Base-by-base conservation (phyloP, 2,888 invertebrate species). In the Leptinotarsa peninsularis region DNA sequence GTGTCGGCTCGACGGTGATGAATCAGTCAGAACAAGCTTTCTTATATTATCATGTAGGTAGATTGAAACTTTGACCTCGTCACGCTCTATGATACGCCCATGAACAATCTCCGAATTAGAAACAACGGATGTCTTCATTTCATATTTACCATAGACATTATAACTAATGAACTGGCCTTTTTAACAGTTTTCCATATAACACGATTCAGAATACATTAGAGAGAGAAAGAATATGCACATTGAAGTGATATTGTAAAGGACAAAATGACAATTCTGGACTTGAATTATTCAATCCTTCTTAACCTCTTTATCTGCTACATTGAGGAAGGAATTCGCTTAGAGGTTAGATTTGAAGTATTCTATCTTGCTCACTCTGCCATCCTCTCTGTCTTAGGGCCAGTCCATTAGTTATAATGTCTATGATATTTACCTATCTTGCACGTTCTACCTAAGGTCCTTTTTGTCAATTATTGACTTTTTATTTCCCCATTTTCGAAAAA, bases 101-200 rank as follows among this genome's bases (percentile, higher is more conserved):
- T 52, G 52, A 52, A 52, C 52, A 52, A 52, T 52, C 52, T 52
- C 52, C 52, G 52, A 52, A 52, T 52, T 17, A 52, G 52, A 52
- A 52, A 52, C 15, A 52, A 52, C 52, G 52, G 52, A 15, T 52
- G 15, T 52, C 52, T 52, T 52, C 52, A 52, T 52, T 52, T 52
- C 52, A 52, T 52, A 52, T 17, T 52, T 52, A 27, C 27, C 27
- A 27, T 27, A 27, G 27, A 5, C 27, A 27, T 27, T 27, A 27
- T 27, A 27, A 27, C 27, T 27, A 27, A 27, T 27, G 27, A 5
- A 27, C 27, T 27, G 27, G 27, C 5, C 5, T 27, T 27, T 27
- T 27, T 27, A 27, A 27, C 27, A 27, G 27, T 27, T 27, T 27
- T 27, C 27, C 27, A 27, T 27, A 27, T 27, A 27, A 27, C 4